Percentiles rank a stretch among this genome's conserved stretches.
Conservation (phyloP, 2,797 vertebrate genomes). For the Myotis pilosus region DNA sequence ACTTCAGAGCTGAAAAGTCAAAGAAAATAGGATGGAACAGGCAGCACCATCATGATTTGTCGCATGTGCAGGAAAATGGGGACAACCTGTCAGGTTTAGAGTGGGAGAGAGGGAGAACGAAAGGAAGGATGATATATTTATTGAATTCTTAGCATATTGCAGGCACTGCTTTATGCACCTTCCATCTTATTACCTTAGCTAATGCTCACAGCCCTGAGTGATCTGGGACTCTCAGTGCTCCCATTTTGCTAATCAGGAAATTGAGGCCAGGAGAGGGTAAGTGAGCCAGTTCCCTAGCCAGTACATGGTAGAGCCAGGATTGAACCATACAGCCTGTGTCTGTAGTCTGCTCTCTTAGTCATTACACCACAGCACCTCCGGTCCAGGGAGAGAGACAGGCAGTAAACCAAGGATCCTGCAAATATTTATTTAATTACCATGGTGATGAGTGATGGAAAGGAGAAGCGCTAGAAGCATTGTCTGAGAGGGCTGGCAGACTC, state of each 20-base stretch:
- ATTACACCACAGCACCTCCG: neutral
- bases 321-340: neutral
- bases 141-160: neutral
- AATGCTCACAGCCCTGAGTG: neutral
- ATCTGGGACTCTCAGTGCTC: neutral
- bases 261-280: neutral
- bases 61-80: neutral
- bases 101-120: neutral
- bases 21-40: neutral
- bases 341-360: neutral
- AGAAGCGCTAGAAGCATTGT: neutral
- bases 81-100: neutral
- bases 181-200: neutral
- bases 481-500: neutral
- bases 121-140: neutral
- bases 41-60: neutral
- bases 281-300: neutral
- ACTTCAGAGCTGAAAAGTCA: slow-evolving; percentile 29
- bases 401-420: slow-evolving; percentile 14
- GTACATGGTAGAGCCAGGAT: neutral
- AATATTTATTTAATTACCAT: slow-evolving; percentile 26
- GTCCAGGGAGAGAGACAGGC: neutral
- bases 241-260: slow-evolving; percentile 3
- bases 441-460: neutral
- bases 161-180: neutral